phyloP scores from a whole-genome alignment of 1,140 invertebrate species.

The Penaeus japonicus region DNA sequence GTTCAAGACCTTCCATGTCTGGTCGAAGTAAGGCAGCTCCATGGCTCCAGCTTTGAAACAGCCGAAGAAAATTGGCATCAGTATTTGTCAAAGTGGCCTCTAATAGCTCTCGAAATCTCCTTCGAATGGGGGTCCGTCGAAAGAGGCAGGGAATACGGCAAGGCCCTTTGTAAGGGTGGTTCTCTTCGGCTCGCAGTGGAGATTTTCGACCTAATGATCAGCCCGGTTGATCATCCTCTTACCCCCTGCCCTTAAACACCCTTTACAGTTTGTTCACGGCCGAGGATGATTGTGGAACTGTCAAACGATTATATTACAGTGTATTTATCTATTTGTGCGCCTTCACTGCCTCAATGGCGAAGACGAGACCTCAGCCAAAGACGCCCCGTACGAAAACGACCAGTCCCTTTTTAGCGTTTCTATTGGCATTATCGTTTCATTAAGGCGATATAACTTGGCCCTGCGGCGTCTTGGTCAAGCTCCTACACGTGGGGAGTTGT shows the following conservation, averaged over 20 bases:
- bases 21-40: neutral
- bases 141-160: too few relatives aligned
- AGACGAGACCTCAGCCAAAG: neutral
- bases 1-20: neutral
- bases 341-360: slow-evolving; percentile 24
- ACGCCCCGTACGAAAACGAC: too few relatives aligned
- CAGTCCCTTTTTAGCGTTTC: too few relatives aligned
- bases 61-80: slow-evolving; percentile 41
- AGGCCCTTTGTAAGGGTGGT: too few relatives aligned
- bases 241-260: slow-evolving; percentile 42
- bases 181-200: too few relatives aligned
- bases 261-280: slow-evolving; percentile 49
- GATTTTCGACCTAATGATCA: too few relatives aligned
- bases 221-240: neutral
- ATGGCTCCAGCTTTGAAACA: neutral
- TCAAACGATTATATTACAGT: slow-evolving; percentile 54
- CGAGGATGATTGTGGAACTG: slow-evolving; percentile 48
- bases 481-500: too few relatives aligned
- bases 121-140: neutral
- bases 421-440: too few relatives aligned
- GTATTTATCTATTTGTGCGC: slow-evolving; percentile 51
- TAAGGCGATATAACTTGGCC: too few relatives aligned
- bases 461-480: too few relatives aligned
- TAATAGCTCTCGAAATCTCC: slow-evolving; percentile 44
- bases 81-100: slow-evolving; percentile 49